Percentiles rank a stretch among this genome's conserved stretches.
These are phyloP conservation scores for Agriopis aurantiaria DNA, from an alignment of 2,888 invertebrate species.

Conservation along the genomic window DNA sequence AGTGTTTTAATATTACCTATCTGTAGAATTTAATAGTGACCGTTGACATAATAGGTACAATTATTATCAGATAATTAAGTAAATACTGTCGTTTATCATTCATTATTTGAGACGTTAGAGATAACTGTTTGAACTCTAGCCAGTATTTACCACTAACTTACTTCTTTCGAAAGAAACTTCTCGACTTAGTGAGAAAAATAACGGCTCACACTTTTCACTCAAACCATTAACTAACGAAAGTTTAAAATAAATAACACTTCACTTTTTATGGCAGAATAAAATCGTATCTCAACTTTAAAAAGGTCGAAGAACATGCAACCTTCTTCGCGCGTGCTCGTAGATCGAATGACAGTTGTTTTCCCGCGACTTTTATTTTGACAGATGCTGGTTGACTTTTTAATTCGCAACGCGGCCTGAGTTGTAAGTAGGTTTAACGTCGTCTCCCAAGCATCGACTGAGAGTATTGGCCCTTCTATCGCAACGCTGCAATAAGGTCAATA, in stretches of 20 bases:
- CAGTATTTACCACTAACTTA: constrained; percentile 31
- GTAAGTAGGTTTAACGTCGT: not conserved
- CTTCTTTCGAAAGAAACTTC: constrained; percentile 32
- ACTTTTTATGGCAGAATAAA: constrained; percentile 3
- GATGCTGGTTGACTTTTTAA: constrained; percentile 39
- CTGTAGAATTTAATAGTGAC: constrained; percentile 28
- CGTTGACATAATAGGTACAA: constrained; percentile 18
- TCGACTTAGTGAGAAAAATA: constrained; percentile 36
- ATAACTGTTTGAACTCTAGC: constrained; percentile 6
- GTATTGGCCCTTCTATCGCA: constrained; percentile 33
- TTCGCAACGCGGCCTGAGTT: constrained; percentile 28
- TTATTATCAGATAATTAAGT: constrained; percentile 28
- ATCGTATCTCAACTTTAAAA: not conserved
- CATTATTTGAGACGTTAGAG: not conserved
- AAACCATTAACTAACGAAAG: constrained; percentile 2
- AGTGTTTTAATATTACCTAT: constrained; percentile 3
- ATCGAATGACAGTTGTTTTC: constrained; percentile 55
- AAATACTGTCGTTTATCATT: constrained; percentile 26
- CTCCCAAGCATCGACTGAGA: constrained; percentile 14
- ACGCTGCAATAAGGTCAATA: constrained; percentile 18
- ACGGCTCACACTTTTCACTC: constrained; percentile 33
- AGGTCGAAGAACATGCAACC: constrained; percentile 20
- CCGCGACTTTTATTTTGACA: constrained; percentile 61
- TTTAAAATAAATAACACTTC: constrained; percentile 6
- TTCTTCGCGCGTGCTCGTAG: constrained; percentile 42